Percentiles rank a stretch among this genome's conserved stretches.
Conservation (phyloP, 2,797 vertebrate species). For the Leucoraja ocellata region DNA sequence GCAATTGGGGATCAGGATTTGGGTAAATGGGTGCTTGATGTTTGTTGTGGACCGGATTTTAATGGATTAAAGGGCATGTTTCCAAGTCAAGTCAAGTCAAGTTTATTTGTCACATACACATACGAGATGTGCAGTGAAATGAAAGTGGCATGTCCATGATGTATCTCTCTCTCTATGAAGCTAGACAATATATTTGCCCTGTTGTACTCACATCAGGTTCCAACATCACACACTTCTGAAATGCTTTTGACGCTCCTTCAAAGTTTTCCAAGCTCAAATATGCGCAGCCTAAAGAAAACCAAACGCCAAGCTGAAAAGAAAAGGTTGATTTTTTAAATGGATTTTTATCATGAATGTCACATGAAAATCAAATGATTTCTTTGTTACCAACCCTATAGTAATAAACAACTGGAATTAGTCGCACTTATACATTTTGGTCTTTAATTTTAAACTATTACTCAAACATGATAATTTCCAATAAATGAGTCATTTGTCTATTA, state of each 20-base stretch:
- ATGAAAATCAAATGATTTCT: not conserved
- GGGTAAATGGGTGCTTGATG: too few relatives aligned
- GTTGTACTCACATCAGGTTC: constrained; percentile 83
- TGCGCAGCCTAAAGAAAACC: constrained; percentile 93
- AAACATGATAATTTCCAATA: not conserved
- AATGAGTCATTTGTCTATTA: not conserved
- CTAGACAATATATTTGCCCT: not conserved
- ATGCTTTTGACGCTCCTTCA: constrained; percentile 80
- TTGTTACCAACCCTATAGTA: too few relatives aligned
- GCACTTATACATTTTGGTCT: not conserved
- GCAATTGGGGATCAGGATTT: too few relatives aligned
- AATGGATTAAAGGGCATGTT: too few relatives aligned
- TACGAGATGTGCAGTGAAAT: too few relatives aligned
- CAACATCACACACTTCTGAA: constrained; percentile 83
- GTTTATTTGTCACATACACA: too few relatives aligned
- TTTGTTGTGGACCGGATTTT: too few relatives aligned
- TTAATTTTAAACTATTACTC: not conserved
- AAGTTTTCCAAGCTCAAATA: constrained; percentile 81
- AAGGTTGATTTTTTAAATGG: not conserved
- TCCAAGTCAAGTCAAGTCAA: too few relatives aligned
- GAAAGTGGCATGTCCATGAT: too few relatives aligned
- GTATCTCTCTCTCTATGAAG: too few relatives aligned
- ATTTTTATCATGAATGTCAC: not conserved
- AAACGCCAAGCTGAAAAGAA: constrained; percentile 76
- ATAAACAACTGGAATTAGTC: not conserved